phyloP scores from a whole-genome alignment of 2,113 vertebrate genomes.

The Anarhynchus alexandrinus region DNA sequence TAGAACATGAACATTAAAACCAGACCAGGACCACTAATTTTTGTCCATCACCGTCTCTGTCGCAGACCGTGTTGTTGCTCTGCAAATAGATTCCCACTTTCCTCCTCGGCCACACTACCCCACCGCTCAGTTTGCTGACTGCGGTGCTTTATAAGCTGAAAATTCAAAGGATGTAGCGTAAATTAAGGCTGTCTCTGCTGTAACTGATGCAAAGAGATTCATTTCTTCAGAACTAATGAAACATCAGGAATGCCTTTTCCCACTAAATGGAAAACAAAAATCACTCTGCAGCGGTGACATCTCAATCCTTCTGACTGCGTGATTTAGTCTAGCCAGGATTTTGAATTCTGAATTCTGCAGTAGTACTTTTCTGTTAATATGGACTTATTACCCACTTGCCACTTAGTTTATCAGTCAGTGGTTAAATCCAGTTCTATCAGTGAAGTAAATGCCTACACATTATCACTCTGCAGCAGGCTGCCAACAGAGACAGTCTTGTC shows the following conservation, averaged over 20 bases:
- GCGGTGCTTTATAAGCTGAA: background rate
- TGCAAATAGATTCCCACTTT: background rate
- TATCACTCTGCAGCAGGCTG: slow-evolving; percentile 83
- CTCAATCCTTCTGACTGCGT: slow-evolving; percentile 75
- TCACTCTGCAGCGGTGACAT: slow-evolving; percentile 67
- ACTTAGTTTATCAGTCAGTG: slow-evolving; percentile 83
- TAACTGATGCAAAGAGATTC: background rate
- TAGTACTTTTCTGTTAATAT: slow-evolving; percentile 81
- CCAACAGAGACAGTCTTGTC: slow-evolving; percentile 79
- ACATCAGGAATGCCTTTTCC: background rate
- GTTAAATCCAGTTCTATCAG: slow-evolving; percentile 82
- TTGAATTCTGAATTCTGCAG: slow-evolving; percentile 78
- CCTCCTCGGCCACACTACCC: background rate
- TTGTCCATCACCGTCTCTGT: background rate
- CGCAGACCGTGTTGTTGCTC: background rate
- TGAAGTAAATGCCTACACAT: slow-evolving; percentile 81
- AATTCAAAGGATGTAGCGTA: background rate
- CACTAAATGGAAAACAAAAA: slow-evolving; percentile 51
- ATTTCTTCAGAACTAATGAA: slow-evolving; percentile 16
- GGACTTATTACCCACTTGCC: slow-evolving; percentile 84
- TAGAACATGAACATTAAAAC: background rate
- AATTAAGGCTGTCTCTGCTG: slow-evolving; percentile 1
- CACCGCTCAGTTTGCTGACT: background rate
- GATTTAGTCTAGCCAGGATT: slow-evolving; percentile 76
- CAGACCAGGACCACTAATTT: background rate